Evolutionary conservation across 1,140 invertebrate species (phyloP), one percentile per base, ranked within the genome.

Genomic region (Octopus sinensis): DNA sequence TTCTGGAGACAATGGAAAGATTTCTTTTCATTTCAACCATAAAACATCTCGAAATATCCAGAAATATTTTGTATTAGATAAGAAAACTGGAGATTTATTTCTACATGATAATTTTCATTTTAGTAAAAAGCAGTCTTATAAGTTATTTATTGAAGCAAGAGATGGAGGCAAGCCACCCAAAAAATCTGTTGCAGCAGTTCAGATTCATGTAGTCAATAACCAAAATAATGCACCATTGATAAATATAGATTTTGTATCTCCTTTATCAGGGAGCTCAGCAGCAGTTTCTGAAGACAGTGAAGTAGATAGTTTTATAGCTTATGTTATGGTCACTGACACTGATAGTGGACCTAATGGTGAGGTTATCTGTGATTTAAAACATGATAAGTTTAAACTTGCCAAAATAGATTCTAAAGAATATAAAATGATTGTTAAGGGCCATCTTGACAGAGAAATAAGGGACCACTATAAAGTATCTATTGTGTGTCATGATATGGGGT

Each of bases 31-130:
- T 87, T 96, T 89, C 52, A 86, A 82, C 81, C 92, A 95, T 4
- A 96, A 96, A 12, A 98, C 98, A 90, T 95, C 78, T 95, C 97
- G 90, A 97, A 97, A 91, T 92, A 95, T 56, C 91, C 98, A 80
- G 95, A 96, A 87, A 81, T 82, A 90, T 92, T 98, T 82, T 95
- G 96, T 51, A 96, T 98, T 89, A 93, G 95, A 86, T 96, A 10
- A 76, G 68, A 80, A 56, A 78, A 84, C 84, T 77, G 86, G 86
- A 30, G 83, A 83, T 43, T 23, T 87, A 4, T 82, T 77, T 79
- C 76, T 86, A 52, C 78, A 75, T 1, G 76, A 81, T 2, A 76
- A 84, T 78, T 54, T 86, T 30, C 81, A 81, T n/a, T 85, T 84
- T 81, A 80, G 79, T 78, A 83, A 82, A 23, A 81, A 78, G 52